These are phyloP conservation scores for Dinothrombium tinctorium DNA, from an alignment of 1,140 invertebrate genomes.

Conservation along the genomic window DNA sequence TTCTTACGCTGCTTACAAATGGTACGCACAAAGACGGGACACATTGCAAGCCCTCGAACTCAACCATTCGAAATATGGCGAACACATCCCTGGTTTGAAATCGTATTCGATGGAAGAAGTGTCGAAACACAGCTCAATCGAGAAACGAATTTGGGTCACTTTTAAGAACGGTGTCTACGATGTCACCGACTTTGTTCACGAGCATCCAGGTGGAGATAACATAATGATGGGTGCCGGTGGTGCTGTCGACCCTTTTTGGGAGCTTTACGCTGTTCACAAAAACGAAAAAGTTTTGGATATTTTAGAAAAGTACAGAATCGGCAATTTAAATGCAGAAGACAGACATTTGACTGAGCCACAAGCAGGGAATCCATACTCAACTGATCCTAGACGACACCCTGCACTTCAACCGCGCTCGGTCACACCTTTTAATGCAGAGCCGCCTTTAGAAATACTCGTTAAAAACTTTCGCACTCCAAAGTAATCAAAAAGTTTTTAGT, in stretches of 20 bases:
- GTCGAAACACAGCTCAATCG: slow-evolving; percentile 37
- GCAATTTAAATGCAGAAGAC: slow-evolving; percentile 29
- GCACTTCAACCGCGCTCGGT: slow-evolving; percentile 43
- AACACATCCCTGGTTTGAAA: slow-evolving; percentile 19
- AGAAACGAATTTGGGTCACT: slow-evolving; percentile 56
- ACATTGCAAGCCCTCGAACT: too few relatives aligned
- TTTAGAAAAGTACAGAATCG: slow-evolving; percentile 65
- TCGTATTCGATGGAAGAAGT: slow-evolving; percentile 44
- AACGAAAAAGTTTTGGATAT: slow-evolving; percentile 43
- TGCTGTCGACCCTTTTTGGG: slow-evolving; percentile 41
- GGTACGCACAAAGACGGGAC: too few relatives aligned
- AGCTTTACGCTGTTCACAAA: slow-evolving; percentile 78
- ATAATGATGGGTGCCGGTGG: slow-evolving; percentile 58
- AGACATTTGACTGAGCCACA: slow-evolving; percentile 26
- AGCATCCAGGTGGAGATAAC: slow-evolving; percentile 72
- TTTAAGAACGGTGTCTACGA: slow-evolving; percentile 83
- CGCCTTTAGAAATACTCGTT: slow-evolving; percentile 43
- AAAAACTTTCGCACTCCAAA: slow-evolving; percentile 67
- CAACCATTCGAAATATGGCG: slow-evolving; percentile 4
- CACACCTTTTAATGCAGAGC: slow-evolving; percentile 90
- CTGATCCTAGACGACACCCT: slow-evolving; percentile 56
- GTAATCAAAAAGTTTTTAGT: slow-evolving; percentile 26
- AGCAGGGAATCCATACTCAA: slow-evolving; percentile 43
- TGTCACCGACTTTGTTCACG: slow-evolving; percentile 69
- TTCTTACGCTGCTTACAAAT: too few relatives aligned